Conservation (phyloP, 2,888 invertebrate species). For the Stratiomys singularior region DNA sequence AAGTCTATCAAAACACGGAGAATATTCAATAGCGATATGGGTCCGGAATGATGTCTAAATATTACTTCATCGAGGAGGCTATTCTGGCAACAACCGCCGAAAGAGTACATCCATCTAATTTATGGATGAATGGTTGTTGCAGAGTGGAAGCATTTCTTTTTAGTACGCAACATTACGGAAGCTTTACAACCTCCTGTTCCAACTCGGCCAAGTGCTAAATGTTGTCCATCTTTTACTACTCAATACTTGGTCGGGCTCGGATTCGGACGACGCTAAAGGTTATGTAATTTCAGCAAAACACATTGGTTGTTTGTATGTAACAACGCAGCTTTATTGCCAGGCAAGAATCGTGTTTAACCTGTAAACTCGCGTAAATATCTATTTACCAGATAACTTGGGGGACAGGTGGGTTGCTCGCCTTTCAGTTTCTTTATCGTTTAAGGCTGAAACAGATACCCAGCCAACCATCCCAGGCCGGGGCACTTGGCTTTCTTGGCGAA, state of each 20-base stretch:
- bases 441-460: background rate
- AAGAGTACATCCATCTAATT: background rate
- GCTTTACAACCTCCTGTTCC: background rate
- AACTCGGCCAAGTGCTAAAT: background rate
- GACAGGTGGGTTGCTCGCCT: background rate
- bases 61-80: background rate
- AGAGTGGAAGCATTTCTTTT: background rate
- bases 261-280: background rate
- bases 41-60: background rate
- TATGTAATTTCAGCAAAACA: background rate
- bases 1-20: background rate
- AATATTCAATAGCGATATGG: background rate
- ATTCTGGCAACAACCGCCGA: background rate
- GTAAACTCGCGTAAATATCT: too few species aligned
- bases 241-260: background rate
- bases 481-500: background rate
- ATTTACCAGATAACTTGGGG: background rate
- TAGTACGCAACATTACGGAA: background rate
- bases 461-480: background rate
- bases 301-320: background rate
- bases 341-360: background rate
- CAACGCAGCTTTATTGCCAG: background rate
- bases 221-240: constrained; percentile 9
- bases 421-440: background rate
- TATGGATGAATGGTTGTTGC: background rate